phyloP scores from a whole-genome alignment of 1,140 invertebrate species.

The Trypoxylus dichotomus region DNA sequence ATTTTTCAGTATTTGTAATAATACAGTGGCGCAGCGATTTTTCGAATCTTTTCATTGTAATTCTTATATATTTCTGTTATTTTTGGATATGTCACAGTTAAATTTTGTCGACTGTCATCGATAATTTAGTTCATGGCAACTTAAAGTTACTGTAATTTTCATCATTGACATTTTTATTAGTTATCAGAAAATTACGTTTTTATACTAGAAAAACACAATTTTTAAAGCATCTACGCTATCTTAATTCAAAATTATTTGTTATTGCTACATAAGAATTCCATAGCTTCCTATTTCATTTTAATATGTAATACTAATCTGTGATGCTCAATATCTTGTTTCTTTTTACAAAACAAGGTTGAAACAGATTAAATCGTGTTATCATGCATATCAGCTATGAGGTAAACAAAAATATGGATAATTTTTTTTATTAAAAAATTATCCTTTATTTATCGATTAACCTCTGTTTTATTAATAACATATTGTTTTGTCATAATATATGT shows the following conservation, averaged over 20 bases:
- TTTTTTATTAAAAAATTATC: neutral
- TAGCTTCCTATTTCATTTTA: neutral
- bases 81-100: too few species aligned
- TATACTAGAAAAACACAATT: too few species aligned
- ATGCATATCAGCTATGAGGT: neutral
- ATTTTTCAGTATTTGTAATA: slow-evolving; percentile 7
- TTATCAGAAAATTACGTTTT: too few species aligned
- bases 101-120: too few species aligned
- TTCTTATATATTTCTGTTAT: too few species aligned
- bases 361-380: neutral
- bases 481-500: neutral
- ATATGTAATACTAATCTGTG: neutral
- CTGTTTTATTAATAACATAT: neutral
- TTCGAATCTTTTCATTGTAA: neutral
- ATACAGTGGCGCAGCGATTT: neutral
- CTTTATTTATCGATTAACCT: neutral
- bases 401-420: slow-evolving; percentile 1
- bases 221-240: too few species aligned
- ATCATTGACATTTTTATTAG: too few species aligned
- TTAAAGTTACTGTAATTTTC: too few species aligned
- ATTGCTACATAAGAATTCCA: too few species aligned
- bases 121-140: too few species aligned
- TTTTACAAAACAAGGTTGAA: neutral
- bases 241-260: too few species aligned
- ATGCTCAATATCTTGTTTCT: neutral